Base-by-base conservation (phyloP, 92 coral and sea anemone genomes). In the Parazoanthus swiftii region DNA sequence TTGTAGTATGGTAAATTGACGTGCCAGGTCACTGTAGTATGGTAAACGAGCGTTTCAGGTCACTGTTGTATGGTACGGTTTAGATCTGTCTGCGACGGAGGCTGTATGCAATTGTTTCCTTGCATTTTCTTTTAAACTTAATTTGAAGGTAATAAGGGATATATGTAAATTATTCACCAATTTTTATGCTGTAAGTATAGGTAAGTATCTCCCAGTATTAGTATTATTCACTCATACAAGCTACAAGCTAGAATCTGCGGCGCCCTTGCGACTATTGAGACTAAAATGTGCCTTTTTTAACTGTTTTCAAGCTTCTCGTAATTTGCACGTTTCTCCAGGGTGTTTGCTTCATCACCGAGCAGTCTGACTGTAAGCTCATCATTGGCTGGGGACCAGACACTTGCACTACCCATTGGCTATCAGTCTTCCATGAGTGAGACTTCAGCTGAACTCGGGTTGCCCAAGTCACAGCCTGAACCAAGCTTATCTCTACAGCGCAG, bases 341-440 rank as follows among this genome's bases (percentile, higher is more conserved):
- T 82, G 20, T 82, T 82, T 67, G 15, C 75, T 23, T 82, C 86
- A 23, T 82, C 86, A 3, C 86, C 86, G n/a, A 26, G 29, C 38
- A 39, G 36, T 37, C 35, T 67, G 11, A 43, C 76, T 36, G 48
- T 39, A 10, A n/a, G 73, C 54, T 82, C 86, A 3, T 68, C 76
- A 13, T 82, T 16, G n/a, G 38, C 86, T 9, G 74, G 58, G 54
- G 76, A 82, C 4, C 74, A 82, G 54, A 1, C 59, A 65, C 74
- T 36, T 2, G 33, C 33, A 29, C 33, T 29, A 29, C 44, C 75
- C 74, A 10, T 68, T 63, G 86, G 86, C 8, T 54, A 82, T 77
- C 86, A 66, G 76, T 82, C 86, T 6, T 67, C 86, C 39, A 42
- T 82, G 86, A 82, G 86, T 18, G 86, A 82, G 86, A 74, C 86